Conservation (phyloP, 2,888 invertebrate genomes). For the Hecatera dysodea region DNA sequence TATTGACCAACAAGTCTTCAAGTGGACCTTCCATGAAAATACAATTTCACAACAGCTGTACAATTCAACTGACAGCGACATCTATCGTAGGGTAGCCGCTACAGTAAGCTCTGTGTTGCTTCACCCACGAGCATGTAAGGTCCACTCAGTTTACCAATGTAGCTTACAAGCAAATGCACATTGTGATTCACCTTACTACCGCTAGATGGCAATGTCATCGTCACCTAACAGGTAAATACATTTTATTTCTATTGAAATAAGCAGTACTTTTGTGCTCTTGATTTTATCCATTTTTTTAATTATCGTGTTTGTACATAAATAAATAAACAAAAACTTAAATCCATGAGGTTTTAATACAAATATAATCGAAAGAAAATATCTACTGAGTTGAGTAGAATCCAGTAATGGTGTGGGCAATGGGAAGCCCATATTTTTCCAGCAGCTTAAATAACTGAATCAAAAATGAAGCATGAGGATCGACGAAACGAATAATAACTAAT, state of each 20-base stretch:
- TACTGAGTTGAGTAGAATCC: too few species aligned
- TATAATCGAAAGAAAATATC: background rate
- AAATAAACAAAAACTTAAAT: background rate
- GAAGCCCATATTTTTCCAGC: too few species aligned
- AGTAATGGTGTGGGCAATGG: background rate
- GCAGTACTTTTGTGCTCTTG: too few species aligned
- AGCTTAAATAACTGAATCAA: too few species aligned
- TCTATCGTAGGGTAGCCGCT: constrained; percentile 20
- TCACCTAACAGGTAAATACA: too few species aligned
- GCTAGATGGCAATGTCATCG: constrained; percentile 25
- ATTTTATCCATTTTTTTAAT: too few species aligned
- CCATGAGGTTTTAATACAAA: background rate
- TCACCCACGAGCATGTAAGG: too few species aligned
- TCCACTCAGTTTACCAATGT: background rate
- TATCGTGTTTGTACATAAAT: too few species aligned
- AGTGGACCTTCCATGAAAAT: rapidly evolving
- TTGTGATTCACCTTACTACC: constrained; percentile 1
- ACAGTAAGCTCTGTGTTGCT: background rate
- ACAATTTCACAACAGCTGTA: background rate
- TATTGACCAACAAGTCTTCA: too few species aligned
- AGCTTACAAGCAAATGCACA: background rate
- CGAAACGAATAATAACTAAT: too few species aligned
- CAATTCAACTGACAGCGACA: constrained; percentile 19
- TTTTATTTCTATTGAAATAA: too few species aligned
- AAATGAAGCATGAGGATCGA: too few species aligned